These are phyloP conservation scores for Ostrea edulis DNA, from an alignment of 1,140 invertebrate genomes.

Conservation along the genomic window DNA sequence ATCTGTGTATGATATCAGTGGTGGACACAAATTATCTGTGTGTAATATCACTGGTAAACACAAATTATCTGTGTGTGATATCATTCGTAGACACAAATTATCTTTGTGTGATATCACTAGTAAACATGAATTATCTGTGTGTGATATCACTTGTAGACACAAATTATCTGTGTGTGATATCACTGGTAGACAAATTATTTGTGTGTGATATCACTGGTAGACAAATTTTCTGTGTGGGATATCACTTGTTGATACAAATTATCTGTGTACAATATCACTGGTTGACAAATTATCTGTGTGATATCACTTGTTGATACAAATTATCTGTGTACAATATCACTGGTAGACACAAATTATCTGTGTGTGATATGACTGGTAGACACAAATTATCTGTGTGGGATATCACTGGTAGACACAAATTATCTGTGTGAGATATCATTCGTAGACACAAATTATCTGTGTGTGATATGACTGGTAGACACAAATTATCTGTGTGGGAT, in stretches of 20 bases:
- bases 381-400: not conserved
- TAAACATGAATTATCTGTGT: not conserved
- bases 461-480: too few species aligned
- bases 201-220: not conserved
- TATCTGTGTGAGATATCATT: not conserved
- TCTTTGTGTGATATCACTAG: not conserved
- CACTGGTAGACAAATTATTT: not conserved
- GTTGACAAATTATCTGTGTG: not conserved
- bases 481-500: too few species aligned
- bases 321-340: too few species aligned
- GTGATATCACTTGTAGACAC: not conserved
- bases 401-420: not conserved
- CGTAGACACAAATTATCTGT: not conserved
- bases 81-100: not conserved
- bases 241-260: not conserved
- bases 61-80: not conserved
- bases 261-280: not conserved
- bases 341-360: not conserved
- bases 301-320: not conserved
- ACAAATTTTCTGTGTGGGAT: not conserved
- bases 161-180: not conserved
- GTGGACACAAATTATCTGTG: too few species aligned
- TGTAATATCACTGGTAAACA: too few species aligned
- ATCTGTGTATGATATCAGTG: too few species aligned
- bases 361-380: not conserved